Evolutionary conservation across 2,888 invertebrate species (phyloP), one percentile per base, ranked within the genome.

Genomic region (Hedychridium roseum): DNA sequence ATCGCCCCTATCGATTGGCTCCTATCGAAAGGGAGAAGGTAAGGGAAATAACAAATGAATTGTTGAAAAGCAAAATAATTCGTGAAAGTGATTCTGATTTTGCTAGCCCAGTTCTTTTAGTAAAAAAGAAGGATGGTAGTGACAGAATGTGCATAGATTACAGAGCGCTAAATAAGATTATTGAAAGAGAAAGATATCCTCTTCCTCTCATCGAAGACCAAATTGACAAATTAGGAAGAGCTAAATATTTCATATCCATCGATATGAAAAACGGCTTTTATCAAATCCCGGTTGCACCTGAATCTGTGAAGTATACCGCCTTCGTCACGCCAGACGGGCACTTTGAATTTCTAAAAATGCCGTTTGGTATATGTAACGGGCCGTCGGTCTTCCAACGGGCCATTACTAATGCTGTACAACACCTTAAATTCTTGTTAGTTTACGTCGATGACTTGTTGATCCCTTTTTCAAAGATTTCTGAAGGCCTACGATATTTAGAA

Each of bases 361-460:
- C 63, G 16, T 74, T 70, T 36, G 70, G 68, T 9, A 49, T 71
- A 2, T 37, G 56, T 1, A 71, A 72, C 28, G 65, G 67, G 1
- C 61, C 64, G 2, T 52, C 44, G 5, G 64, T 63, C 2, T 73
- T 70, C 40, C 62, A 59, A 15, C 38, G 57, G 9, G 41, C 67
- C 11, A 60, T 71, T 50, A 57, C 63, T 28, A 14, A 43, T 5
- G 50, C 50, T 2, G 42, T 70, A 5, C 36, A 51, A 1, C 49
- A 36, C 4, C 47, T 64, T 30, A 46, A 39, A 16, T 41, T 55
- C 5, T 50, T 49, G 1, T 26, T 64, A 15, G 56, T 50, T 3
- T 73, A 70, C 34, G 15, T 74, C 2, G 71, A 73, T 40, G 73
- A 71, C 30, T 39, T 71, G 6, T 20, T 72, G 1, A 43, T 68